phyloP scores from a whole-genome alignment of 2,113 vertebrate genomes.

The Ginglymostoma cirratum region DNA sequence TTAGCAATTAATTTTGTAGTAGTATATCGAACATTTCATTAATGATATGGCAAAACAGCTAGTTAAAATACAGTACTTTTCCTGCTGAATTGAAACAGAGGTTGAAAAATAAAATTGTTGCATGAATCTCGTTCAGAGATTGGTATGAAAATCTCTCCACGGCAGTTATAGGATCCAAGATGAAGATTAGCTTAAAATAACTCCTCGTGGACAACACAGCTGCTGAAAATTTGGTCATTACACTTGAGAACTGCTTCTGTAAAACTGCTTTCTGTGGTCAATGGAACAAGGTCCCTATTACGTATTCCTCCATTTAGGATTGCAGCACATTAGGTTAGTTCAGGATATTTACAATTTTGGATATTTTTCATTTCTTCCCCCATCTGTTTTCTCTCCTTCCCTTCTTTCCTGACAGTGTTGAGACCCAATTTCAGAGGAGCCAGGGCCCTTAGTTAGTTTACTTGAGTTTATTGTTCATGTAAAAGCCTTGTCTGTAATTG shows the following conservation, averaged over 20 bases:
- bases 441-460: not conserved
- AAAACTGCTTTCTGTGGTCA: not conserved
- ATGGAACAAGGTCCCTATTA: not conserved
- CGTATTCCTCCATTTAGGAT: not conserved
- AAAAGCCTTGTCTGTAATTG: not conserved
- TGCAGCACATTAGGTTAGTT: not conserved
- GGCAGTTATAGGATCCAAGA: not conserved
- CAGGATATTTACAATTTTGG: not conserved
- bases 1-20: not conserved
- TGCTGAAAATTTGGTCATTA: not conserved
- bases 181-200: not conserved
- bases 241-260: not conserved
- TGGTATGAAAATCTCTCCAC: conserved; percentile 2
- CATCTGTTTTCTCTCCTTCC: not conserved
- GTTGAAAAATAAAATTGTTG: not conserved
- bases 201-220: not conserved
- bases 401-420: not conserved
- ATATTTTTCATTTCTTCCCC: not conserved
- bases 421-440: not conserved
- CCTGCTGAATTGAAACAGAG: not conserved
- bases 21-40: not conserved
- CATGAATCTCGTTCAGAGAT: not conserved
- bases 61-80: not conserved
- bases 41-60: not conserved
- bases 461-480: not conserved